Evolutionary conservation across 2,113 vertebrate species (phyloP), one percentile per base, ranked within the genome.

Genomic region (Mesembrinibis cayennensis): DNA sequence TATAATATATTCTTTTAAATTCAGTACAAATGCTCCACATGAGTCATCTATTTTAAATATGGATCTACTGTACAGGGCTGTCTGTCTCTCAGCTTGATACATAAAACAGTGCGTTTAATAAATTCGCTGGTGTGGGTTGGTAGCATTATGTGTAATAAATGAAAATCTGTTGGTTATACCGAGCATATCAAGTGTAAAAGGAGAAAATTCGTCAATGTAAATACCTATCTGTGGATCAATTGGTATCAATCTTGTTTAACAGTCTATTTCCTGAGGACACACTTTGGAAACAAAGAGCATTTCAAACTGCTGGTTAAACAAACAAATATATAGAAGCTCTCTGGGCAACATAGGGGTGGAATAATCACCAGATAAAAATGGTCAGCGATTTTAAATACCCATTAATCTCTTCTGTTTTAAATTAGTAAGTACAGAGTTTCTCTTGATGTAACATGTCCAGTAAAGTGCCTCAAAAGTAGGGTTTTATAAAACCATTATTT

Each of bases 1-100:
- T 82, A 58, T 96, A 95, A 95, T 94, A 95, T 94, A 95, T 95
- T 90, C 91, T 94, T 97, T 94, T 90, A 93, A 94, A 97, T 96
- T 91, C 95, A 97, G 88, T 70, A 77, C 84, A 91, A 96, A 93
- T 74, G 91, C 87, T 96, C 87, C 82, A 32, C 62, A 66, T 74
- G 96, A 93, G 62, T 44, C 15, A 16, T 40, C 94, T 82, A 20
- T 95, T 95, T 94, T 66, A 76, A 91, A 89, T 96, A 96, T 91
- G 81, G 94, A 97, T 95, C 91, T 89, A 95, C 89, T 96, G 94
- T 93, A 96, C 87, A 55, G 45, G 21, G 50, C 71, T 96, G 78
- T 72, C 93, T 94, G 49, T 94, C 63, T 91, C 93, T 53, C 87
- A 77, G 93, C 94, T 86, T 93, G 91, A 82, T 8, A 66, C 70